Conservation (phyloP, 1,140 invertebrate genomes). For the Alviniconcha marisindica region DNA sequence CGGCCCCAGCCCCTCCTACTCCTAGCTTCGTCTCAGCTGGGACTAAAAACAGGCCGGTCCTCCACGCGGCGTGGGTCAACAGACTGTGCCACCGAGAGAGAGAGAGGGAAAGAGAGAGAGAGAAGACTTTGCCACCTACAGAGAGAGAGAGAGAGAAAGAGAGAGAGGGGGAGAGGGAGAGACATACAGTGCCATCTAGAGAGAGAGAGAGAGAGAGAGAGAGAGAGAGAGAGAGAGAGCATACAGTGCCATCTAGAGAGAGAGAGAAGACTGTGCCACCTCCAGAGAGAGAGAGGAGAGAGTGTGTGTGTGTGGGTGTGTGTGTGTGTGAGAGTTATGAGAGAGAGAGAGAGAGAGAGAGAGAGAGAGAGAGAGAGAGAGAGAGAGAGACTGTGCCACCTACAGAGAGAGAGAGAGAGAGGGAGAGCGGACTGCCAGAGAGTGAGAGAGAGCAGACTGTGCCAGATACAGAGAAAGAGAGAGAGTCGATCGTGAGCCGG, state of each 20-base stretch:
- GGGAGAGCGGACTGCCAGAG: no score
- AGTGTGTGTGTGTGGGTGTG: background rate
- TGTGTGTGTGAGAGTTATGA: no score
- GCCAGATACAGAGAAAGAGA: no score
- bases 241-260: no score
- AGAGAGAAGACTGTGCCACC: no score
- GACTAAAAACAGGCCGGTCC: no score
- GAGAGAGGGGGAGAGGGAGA: background rate
- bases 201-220: background rate
- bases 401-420: background rate
- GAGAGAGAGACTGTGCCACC: background rate
- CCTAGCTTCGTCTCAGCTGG: no score
- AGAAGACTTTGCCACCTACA: no score
- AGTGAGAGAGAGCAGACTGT: no score
- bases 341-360: background rate
- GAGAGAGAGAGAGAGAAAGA: background rate
- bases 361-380: background rate
- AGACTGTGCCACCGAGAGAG: background rate
- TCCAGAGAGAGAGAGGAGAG: background rate
- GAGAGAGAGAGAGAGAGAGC: slow-evolving; percentile 16
- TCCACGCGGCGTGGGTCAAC: no score
- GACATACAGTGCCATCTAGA: background rate
- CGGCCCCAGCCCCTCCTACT: no score
- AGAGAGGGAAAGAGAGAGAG: background rate
- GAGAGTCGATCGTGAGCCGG: no score